phyloP scores from a whole-genome alignment of 1,140 invertebrate species.

The Vanessa tameamea region DNA sequence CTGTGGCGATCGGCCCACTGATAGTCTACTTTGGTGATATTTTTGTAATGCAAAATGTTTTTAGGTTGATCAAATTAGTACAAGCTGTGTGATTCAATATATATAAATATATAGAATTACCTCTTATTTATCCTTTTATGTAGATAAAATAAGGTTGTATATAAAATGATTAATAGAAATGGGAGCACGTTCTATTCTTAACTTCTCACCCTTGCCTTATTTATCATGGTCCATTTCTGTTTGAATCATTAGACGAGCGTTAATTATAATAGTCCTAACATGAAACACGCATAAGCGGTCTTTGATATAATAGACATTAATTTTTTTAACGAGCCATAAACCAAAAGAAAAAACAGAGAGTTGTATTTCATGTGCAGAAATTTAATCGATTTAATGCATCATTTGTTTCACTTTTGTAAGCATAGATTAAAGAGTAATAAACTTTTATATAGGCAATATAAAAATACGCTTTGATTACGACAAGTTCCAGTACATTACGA shows the following conservation, averaged over 20 bases:
- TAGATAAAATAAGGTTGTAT: neutral
- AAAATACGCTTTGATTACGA: slow-evolving; percentile 10
- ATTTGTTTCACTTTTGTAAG: neutral
- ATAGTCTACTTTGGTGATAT: slow-evolving; percentile 23
- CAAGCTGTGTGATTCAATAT: neutral
- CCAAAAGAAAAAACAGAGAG: neutral
- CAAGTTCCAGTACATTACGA: slow-evolving; percentile 14
- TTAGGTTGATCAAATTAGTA: slow-evolving; percentile 3
- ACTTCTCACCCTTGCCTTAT: slow-evolving; percentile 11
- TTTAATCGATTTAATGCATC: neutral
- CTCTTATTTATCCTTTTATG: neutral
- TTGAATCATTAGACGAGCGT: slow-evolving; percentile 19
- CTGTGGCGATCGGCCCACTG: slow-evolving; percentile 16
- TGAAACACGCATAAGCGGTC: neutral
- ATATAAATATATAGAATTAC: too few species aligned
- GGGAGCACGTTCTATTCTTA: slow-evolving; percentile 19
- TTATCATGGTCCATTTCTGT: slow-evolving; percentile 21
- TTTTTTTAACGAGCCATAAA: neutral
- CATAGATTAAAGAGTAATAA: slow-evolving; percentile 10
- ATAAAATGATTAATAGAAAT: slow-evolving; percentile 12
- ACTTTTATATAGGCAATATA: slow-evolving; percentile 8
- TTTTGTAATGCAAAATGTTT: slow-evolving; percentile 11
- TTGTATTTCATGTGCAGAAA: neutral
- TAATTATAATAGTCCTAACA: slow-evolving; percentile 17
- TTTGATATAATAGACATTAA: neutral